A percentile compares a stretch with the other conserved stretches of the same genome.
Evolutionary conservation across 37 sponge, comb jelly and placozoan species (phyloP).

Genomic region (Beroe ovata): DNA sequence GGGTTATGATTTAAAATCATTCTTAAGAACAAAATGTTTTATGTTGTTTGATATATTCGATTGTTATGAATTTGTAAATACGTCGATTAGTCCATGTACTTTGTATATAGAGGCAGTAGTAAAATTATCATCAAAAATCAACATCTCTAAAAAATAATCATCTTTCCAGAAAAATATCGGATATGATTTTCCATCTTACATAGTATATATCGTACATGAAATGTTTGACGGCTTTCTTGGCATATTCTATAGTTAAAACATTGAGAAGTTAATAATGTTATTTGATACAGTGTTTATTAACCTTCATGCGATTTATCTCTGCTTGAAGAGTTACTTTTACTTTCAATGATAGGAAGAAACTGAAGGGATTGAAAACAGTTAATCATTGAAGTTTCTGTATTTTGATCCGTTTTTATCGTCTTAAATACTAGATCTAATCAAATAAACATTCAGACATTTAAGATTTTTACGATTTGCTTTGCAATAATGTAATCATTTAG

Average conservation of each 20-base stretch:
- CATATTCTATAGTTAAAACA: not conserved
- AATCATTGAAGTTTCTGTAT: not conserved
- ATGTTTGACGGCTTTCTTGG: not conserved
- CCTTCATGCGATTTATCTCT: no score
- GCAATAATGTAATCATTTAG: not conserved
- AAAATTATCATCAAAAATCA: not conserved
- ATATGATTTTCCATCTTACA: no score
- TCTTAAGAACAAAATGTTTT: constrained; percentile 52
- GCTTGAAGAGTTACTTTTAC: not conserved
- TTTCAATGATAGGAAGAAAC: not conserved
- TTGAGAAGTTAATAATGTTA: not conserved
- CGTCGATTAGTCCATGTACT: constrained; percentile 24
- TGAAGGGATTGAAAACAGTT: not conserved
- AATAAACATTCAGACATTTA: constrained; percentile 16
- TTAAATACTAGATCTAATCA: not conserved
- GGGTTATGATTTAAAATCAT: constrained; percentile 61
- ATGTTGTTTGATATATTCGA: constrained; percentile 55
- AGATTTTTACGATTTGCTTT: constrained; percentile 65
- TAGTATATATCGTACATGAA: no score
- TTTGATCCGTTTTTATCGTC: not conserved
- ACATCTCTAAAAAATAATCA: not conserved
- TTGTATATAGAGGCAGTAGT: constrained; percentile 58
- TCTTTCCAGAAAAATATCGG: not conserved
- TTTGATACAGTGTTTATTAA: no score
- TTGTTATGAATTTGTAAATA: constrained; percentile 65